Conservation (phyloP, 2,113 vertebrate species). For the Bubalus kerabau region DNA sequence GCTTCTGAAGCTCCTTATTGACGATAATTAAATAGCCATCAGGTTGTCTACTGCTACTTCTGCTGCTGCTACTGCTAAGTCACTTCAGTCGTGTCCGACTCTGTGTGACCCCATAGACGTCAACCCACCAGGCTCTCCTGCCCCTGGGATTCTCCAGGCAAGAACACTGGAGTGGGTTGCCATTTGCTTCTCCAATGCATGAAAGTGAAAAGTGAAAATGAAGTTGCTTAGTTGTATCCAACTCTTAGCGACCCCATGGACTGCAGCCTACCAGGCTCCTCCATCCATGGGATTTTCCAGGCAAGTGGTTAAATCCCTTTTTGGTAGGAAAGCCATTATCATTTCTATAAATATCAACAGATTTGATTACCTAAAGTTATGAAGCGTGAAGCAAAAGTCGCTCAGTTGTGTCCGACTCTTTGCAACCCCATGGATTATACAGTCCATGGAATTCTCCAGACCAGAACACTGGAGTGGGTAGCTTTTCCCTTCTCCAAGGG, state of each 20-base stretch:
- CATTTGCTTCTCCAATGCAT: too few relatives aligned
- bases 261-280: too few relatives aligned
- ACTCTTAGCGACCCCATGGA: too few relatives aligned
- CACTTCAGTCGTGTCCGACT: too few relatives aligned
- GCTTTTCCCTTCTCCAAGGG: background rate
- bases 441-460: background rate
- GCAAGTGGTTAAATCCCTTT: background rate
- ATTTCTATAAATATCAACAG: background rate
- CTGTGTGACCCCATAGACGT: too few relatives aligned
- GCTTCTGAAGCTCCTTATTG: slow-evolving; percentile 18
- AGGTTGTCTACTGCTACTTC: background rate
- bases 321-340: background rate
- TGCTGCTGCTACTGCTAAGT: too few relatives aligned
- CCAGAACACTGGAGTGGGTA: background rate
- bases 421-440: background rate
- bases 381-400: background rate
- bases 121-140: too few relatives aligned
- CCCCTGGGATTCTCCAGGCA: too few relatives aligned
- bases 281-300: too few relatives aligned
- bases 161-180: too few relatives aligned
- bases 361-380: background rate
- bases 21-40: background rate
- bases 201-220: too few relatives aligned
- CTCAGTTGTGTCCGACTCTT: background rate
- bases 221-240: too few relatives aligned